These are phyloP conservation scores for Asarcornis scutulata DNA, from an alignment of 2,113 vertebrate species.

Conservation along the genomic window DNA sequence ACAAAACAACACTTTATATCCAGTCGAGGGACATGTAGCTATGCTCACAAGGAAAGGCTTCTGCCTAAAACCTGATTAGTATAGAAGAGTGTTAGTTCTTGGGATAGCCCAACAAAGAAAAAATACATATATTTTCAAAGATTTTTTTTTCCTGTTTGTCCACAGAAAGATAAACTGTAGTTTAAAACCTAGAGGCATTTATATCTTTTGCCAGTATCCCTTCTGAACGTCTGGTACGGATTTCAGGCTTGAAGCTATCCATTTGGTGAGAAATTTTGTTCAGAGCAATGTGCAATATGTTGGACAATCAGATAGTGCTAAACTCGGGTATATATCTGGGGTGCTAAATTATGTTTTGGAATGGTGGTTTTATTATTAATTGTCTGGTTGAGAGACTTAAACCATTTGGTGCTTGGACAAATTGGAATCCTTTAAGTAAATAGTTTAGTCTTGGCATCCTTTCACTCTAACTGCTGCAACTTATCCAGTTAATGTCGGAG, in stretches of 20 bases:
- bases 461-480: slow-evolving; percentile 60
- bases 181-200: background rate
- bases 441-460: slow-evolving; percentile 64
- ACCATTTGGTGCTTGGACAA: slow-evolving; percentile 73
- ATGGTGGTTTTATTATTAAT: slow-evolving; percentile 75
- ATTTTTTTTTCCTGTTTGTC: background rate
- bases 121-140: background rate
- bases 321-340: background rate
- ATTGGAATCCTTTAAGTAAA: slow-evolving; percentile 73
- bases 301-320: slow-evolving; percentile 40
- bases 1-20: background rate
- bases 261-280: slow-evolving; percentile 35
- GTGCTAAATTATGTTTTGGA: slow-evolving; percentile 63
- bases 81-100: background rate
- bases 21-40: background rate
- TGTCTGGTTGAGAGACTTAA: slow-evolving; percentile 72
- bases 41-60: background rate
- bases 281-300: slow-evolving; percentile 1
- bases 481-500: slow-evolving; percentile 57
- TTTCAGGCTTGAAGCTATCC: background rate
- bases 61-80: background rate
- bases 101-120: background rate
- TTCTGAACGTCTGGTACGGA: background rate
- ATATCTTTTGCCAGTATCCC: background rate
- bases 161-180: background rate